phyloP scores from a whole-genome alignment of 64 coral and sea anemone species.

The Porites australiensis region DNA sequence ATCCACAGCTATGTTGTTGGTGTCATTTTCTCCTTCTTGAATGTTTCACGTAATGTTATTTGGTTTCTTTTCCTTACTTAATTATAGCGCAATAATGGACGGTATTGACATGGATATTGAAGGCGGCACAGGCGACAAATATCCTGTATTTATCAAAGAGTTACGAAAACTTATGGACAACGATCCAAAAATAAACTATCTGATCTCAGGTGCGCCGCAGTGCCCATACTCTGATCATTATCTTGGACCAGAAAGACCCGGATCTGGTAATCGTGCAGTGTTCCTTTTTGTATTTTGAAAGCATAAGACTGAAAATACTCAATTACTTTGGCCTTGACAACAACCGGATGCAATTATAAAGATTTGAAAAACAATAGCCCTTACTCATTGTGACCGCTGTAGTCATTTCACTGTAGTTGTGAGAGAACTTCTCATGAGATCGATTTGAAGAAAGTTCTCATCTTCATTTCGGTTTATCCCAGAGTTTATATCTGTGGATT shows the following conservation, averaged over 20 bases:
- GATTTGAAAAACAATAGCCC: too few relatives aligned
- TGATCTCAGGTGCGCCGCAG: slow-evolving; percentile 84
- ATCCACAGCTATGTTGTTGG: too few relatives aligned
- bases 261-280: slow-evolving; percentile 28
- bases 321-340: too few relatives aligned
- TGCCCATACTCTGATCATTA: slow-evolving; percentile 79
- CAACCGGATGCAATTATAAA: too few relatives aligned
- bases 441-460: too few relatives aligned
- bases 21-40: background rate
- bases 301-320: too few relatives aligned
- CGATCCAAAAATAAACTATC: slow-evolving; percentile 59
- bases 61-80: background rate
- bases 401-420: too few relatives aligned
- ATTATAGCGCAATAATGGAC: slow-evolving; percentile 77
- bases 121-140: slow-evolving; percentile 68
- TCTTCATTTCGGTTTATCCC: too few relatives aligned
- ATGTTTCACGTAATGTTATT: too few relatives aligned
- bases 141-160: slow-evolving; percentile 83
- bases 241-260: slow-evolving; percentile 80
- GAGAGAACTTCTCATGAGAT: too few relatives aligned
- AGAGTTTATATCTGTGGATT: too few relatives aligned
- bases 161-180: slow-evolving; percentile 73
- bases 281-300: background rate
- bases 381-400: too few relatives aligned
- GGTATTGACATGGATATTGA: slow-evolving; percentile 91